Conservation (phyloP, 2,113 vertebrate species). For the Addax nasomaculatus region DNA sequence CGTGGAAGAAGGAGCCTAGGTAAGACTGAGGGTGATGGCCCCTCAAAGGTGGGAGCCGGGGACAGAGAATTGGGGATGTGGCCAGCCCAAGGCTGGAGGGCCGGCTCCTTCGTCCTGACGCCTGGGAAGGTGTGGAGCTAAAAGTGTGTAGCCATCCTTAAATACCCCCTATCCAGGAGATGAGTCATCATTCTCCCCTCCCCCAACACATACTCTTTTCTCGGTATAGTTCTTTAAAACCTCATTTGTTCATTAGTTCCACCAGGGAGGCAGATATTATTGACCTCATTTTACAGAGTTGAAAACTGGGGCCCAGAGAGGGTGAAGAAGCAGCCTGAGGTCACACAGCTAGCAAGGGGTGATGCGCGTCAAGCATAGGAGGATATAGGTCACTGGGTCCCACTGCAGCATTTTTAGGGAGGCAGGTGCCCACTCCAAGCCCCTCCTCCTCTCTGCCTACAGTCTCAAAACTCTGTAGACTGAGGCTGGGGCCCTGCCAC, state of each 20-base stretch:
- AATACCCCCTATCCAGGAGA: neutral
- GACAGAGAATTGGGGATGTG: neutral
- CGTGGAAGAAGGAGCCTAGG: conserved; percentile 81
- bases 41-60: neutral
- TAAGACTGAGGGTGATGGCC: conserved; percentile 3
- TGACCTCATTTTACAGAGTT: neutral
- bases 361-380: neutral
- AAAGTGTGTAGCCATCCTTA: neutral
- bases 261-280: neutral
- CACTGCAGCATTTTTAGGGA: neutral
- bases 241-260: neutral
- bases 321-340: neutral
- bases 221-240: neutral
- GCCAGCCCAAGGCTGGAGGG: neutral
- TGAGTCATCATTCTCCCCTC: neutral
- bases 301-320: neutral
- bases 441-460: neutral
- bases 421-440: neutral
- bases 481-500: neutral
- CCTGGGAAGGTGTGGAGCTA: neutral
- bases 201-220: neutral
- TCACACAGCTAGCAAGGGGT: neutral
- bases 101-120: fast-evolving
- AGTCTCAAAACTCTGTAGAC: neutral
- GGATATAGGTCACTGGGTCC: neutral